Percentiles rank a stretch among this genome's conserved stretches.
Evolutionary conservation across 2,797 vertebrate species (phyloP).

Genomic region (Pipistrellus pipistrellus): DNA sequence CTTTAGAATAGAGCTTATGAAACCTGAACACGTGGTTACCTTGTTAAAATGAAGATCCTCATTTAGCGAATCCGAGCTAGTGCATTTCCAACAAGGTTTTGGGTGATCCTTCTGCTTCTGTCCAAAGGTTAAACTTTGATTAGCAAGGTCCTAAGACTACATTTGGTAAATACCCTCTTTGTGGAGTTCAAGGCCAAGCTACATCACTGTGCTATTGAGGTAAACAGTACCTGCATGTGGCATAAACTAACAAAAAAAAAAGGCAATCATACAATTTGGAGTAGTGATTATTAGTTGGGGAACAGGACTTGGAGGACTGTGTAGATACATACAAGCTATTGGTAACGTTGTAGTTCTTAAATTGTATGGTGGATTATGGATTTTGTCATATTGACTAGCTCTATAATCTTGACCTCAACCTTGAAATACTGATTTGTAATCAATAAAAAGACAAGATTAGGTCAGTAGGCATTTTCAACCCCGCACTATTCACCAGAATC

Average conservation of each 20-base stretch:
- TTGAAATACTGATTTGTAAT: constrained; percentile 14
- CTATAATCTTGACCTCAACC: constrained; percentile 20
- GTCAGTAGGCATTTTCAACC: not conserved
- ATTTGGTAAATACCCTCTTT: not conserved
- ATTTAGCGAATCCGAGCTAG: not conserved
- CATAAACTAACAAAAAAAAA: not conserved
- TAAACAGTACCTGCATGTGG: not conserved
- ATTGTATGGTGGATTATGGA: not conserved
- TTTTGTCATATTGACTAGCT: not conserved
- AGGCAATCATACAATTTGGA: not conserved
- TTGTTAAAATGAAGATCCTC: not conserved
- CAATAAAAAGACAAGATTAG: not conserved
- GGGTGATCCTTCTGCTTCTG: not conserved
- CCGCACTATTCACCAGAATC: not conserved
- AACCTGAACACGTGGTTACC: not conserved
- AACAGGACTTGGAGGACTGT: not conserved
- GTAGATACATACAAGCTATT: not conserved
- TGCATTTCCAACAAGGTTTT: not conserved
- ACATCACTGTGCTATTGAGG: not conserved
- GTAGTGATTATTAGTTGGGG: not conserved
- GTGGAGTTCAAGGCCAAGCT: not conserved
- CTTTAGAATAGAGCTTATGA: not conserved
- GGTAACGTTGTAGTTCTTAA: not conserved
- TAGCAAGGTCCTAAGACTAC: not conserved
- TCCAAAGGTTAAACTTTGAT: not conserved